phyloP scores from a whole-genome alignment of 2,797 vertebrate genomes.

The Bucorvus abyssinicus region DNA sequence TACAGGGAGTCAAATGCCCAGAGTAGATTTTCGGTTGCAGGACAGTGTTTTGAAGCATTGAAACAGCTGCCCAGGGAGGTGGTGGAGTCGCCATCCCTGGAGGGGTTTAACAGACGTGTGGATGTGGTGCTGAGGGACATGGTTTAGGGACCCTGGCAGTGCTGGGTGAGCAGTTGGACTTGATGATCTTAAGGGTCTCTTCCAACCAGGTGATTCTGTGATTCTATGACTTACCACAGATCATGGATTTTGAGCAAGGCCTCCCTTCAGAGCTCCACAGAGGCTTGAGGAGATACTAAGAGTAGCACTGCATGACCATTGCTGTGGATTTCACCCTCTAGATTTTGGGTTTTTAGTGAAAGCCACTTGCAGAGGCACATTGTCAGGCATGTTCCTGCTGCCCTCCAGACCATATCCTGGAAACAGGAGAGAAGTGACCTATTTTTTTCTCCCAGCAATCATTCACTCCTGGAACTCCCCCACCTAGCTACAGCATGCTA shows the following conservation, averaged over 20 bases:
- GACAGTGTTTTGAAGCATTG: too few species aligned
- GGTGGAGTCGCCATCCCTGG: too few species aligned
- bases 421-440: neutral
- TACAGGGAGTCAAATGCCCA: too few species aligned
- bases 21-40: rapidly evolving
- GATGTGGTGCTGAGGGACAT: too few species aligned
- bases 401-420: neutral
- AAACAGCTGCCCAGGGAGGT: too few species aligned
- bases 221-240: rapidly evolving
- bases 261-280: neutral
- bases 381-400: neutral
- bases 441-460: neutral
- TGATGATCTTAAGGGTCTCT: too few species aligned
- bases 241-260: neutral
- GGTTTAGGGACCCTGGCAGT: too few species aligned
- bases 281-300: rapidly evolving
- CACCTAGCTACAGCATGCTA: constrained; percentile 21
- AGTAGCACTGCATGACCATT: neutral
- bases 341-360: neutral
- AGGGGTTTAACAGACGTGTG: too few species aligned
- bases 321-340: neutral
- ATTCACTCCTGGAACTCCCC: neutral
- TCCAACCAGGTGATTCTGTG: too few species aligned
- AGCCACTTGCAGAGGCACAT: neutral
- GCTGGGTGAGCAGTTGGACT: too few species aligned